Evolutionary conservation across 1,140 invertebrate genomes (phyloP), one percentile per base, ranked within the genome.

Genomic region (Drosophila serrata): DNA sequence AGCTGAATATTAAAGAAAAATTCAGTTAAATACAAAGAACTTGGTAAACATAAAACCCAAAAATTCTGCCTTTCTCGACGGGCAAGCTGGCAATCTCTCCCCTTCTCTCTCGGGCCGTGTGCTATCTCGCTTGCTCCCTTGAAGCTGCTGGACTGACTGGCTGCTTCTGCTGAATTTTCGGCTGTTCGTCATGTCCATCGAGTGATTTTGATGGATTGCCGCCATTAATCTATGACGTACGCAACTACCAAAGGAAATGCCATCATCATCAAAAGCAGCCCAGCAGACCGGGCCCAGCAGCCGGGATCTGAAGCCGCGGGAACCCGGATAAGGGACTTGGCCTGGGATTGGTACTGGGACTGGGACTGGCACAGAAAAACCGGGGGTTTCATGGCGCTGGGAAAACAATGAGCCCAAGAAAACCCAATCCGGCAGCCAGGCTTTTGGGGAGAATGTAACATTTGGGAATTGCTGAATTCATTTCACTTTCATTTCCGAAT

Each of bases 181-280:
- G 79, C 67, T 81, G 80, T 77, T 92, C 85, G 86, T 92, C 87
- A 90, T 92, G 91, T 92, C 90, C 91, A 92, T 92, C 90, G 90
- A 92, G 90, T 92, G 92, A 92, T 92, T 92, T 91, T 92, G 92
- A 92, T 92, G 92, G 82, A 92, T 92, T 85, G 92, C 92, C 87
- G 90, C 81, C 91, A 92, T 92, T 92, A 92, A 92, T 92, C 92
- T 92, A 92, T 92, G 92, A 92, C 92, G 91, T 92, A 92, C 90
- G 82, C 91, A 87, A 92, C 90, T 92, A 92, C 82, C 90, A 86
- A 91, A 91, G 90, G 81, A 91, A 91, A 91, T 91, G 85, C 87
- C 87, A 91, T 90, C 85, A 90, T 90, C 85, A 90, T 90, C 85
- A 90, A 90, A 90, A 86, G 84, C 88, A 91, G 67, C 87, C 67